Conservation (phyloP, 2,888 invertebrate species). For the Caenorhabditis zanzibari region DNA sequence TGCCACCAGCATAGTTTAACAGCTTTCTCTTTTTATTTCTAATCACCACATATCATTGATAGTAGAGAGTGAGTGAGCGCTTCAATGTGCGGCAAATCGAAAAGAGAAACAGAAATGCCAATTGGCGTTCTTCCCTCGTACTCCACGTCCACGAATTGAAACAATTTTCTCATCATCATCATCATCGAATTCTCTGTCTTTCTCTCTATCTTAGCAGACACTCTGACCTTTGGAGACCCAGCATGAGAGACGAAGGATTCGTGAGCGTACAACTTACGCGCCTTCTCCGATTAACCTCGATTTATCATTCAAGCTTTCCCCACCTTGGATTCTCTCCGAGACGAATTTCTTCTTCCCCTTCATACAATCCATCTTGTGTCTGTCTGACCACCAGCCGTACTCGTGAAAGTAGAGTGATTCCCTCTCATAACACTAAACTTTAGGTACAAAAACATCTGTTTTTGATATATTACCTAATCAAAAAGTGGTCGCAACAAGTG, state of each 20-base stretch:
- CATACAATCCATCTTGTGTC: conserved; percentile 34
- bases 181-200: too few species aligned
- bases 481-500: conserved; percentile 1
- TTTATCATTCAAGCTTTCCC: conserved; percentile 61
- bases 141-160: conserved; percentile 52
- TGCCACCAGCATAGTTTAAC: conserved; percentile 36
- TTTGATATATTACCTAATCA: conserved; percentile 12
- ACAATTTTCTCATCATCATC: conserved; percentile 49
- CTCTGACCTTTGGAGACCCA: conserved; percentile 50
- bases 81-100: conserved; percentile 18
- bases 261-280: conserved; percentile 30
- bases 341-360: conserved; percentile 13
- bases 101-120: conserved; percentile 42
- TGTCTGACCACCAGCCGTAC: conserved; percentile 39
- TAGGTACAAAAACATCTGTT: conserved; percentile 4
- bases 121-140: conserved; percentile 50
- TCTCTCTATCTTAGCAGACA: conserved; percentile 18
- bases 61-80: conserved; percentile 19
- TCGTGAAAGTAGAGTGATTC: conserved; percentile 24
- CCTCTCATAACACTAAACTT: background rate
- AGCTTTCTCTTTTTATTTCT: conserved; percentile 28
- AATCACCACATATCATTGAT: conserved; percentile 52
- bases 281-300: conserved; percentile 59
- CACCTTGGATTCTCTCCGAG: conserved; percentile 42
- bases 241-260: conserved; percentile 10